Base-by-base conservation (phyloP, 1,140 invertebrate species). In the Drosophila ercepeae region DNA sequence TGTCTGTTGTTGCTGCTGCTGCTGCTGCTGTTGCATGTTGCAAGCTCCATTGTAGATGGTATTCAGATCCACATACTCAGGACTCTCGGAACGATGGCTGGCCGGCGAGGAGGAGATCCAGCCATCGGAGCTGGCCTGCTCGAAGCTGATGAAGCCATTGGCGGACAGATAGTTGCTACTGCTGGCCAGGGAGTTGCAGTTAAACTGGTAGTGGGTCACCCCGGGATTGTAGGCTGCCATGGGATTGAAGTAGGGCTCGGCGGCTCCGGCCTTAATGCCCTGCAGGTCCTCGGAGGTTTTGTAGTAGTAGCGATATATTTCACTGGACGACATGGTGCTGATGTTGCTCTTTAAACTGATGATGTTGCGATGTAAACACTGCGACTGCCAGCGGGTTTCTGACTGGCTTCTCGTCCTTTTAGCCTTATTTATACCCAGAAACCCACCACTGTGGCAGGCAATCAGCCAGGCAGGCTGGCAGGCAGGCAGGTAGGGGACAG, bases 101-200 rank as follows among this genome's bases (percentile, higher is more conserved):
- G 93, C 92, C 2, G 93, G 93, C 67, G 93, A 94, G 0, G 93
- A 93, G 2, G 93, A 93, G 67, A 93, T 92, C 92, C 93, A 94
- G 18, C 93, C 93, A 88, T 94, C 93, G 5, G 90, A 91, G 50
- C 82, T 90, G 49, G 90, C 89, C 55, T 90, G 89, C 64, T 91
- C 90, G 34, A 90, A 91, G 32, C 73, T 89, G 36, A 89, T 89
- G 51, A 89, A 91, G 4, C 89, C 88, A 54, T 89, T 89, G 54
- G 71, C 57, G 0, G 88, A 75, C 32, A 90, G 45, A 49, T 86
- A 90, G 46, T 86, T 90, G 50, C 71, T 89, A 53, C 69, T 73
- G 52, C 34, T 89, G 63, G 83, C 77, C 71, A 89, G 19, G 3
- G 75, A 49, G 29, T 79, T 71, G 69, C 81, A 78, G 61, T 90